Conservation (phyloP, 2,888 invertebrate species). For the Tetropium fuscum region DNA sequence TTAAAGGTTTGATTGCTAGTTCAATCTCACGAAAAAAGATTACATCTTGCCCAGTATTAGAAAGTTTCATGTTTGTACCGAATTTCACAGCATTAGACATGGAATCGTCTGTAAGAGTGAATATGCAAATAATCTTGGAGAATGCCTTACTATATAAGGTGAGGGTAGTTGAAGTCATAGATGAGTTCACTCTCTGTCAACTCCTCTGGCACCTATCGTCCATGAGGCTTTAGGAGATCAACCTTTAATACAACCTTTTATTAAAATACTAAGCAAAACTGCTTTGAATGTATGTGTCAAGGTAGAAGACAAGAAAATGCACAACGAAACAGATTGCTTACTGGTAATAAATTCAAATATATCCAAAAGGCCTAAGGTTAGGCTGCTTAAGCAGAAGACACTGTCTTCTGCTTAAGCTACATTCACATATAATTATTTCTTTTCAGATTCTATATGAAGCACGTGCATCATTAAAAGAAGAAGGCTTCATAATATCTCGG, state of each 20-base stretch:
- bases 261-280: constrained; percentile 66
- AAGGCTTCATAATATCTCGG: constrained; percentile 73
- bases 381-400: not conserved
- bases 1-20: constrained; percentile 81
- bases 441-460: constrained; percentile 43
- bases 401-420: not conserved
- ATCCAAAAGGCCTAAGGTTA: constrained; percentile 64
- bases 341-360: constrained; percentile 61
- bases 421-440: not conserved
- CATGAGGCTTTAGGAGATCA: constrained; percentile 74
- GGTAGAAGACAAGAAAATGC: constrained; percentile 73
- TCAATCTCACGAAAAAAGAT: constrained; percentile 78
- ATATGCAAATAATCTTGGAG: constrained; percentile 80
- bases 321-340: constrained; percentile 52
- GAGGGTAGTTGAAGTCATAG: constrained; percentile 50
- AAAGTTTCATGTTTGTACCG: constrained; percentile 80
- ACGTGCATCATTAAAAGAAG: constrained; percentile 62
- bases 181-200: constrained; percentile 41
- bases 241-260: constrained; percentile 77
- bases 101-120: constrained; percentile 67
- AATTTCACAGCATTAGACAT: constrained; percentile 62
- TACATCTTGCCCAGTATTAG: constrained; percentile 81
- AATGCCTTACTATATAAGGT: constrained; percentile 72
- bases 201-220: constrained; percentile 70
- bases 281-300: constrained; percentile 66